Base-by-base conservation (phyloP, 2,797 vertebrate species). In the Coluber constrictor region DNA sequence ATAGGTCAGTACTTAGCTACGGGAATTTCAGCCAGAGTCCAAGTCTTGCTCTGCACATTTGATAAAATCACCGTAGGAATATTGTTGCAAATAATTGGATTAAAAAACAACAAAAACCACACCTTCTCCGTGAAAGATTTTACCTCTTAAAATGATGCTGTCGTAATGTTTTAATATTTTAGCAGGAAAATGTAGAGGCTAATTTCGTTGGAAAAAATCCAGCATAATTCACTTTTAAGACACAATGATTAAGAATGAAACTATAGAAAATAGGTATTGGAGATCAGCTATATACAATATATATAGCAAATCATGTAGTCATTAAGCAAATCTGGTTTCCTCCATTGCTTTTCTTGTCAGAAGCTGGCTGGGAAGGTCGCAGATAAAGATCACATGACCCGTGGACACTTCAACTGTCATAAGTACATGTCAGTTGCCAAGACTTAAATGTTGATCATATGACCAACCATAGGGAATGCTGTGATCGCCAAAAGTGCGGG, bases 1-100 rank as follows among this genome's bases (percentile, higher is more conserved):
- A 95, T 37, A 92, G 95, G 96, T 95, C 95, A 97, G 93, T 88
- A 89, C 96, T 95, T 94, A 92, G 93, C 94, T 94, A 91, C 94
- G 93, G 95, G 94, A 96, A 93, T 95, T 93, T 94, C 54, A 91
- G 87, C 7, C 43, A 18, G 91, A 94, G 91, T 93, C 90, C 93
- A 93, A 95, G 95, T 55, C 60, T 96, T 94, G 88, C 93, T 95
- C 4, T 43, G 83, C 90, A 95, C 93, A 88, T 91, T 88, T 86
- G 74, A 91, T 94, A 93, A 95, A 93, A 93, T 25, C 70, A 74
- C 91, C 92, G 20, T 4, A 3, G 93, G 27, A 90, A 90, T 90
- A 96, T 94, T 93, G 94, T 57, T 89, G 90, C 43, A 23, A 86
- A 89, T 74, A 86, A 70, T 32, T 87, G 16, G 37, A 27, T 87